A percentile compares a stretch with the other conserved stretches of the same genome.
Evolutionary conservation across 2,797 vertebrate species (phyloP).

Genomic region (Falco biarmicus): DNA sequence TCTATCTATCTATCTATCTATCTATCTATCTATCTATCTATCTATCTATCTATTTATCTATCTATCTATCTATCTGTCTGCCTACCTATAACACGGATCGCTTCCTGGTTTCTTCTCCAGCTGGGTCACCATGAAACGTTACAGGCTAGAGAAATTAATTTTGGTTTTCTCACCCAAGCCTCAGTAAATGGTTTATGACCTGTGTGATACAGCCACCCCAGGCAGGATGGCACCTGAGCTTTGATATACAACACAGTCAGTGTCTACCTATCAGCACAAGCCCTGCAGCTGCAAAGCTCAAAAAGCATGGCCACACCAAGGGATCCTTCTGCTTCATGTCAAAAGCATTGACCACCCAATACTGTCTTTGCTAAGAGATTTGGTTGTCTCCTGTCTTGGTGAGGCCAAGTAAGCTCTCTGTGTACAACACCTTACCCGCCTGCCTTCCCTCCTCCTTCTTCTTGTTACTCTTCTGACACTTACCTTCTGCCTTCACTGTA

Average conservation of each 20-base stretch:
- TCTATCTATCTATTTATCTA: too few relatives aligned
- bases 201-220: neutral
- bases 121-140: neutral
- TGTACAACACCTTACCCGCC: neutral
- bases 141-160: neutral
- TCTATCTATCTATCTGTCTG: too few relatives aligned
- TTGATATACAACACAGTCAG: neutral
- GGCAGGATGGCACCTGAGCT: neutral
- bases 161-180: neutral
- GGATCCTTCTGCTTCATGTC: neutral
- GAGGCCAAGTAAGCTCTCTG: neutral
- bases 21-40: too few relatives aligned
- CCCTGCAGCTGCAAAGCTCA: neutral
- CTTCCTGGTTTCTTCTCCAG: neutral
- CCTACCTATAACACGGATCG: neutral
- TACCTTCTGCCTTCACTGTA: slow-evolving; percentile 45
- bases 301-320: neutral
- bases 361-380: neutral
- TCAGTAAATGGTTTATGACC: neutral
- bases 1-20: too few relatives aligned
- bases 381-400: neutral
- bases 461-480: slow-evolving; percentile 5
- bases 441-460: neutral
- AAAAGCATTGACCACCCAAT: neutral
- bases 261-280: neutral